These are phyloP conservation scores for Lepidonotus clava DNA, from an alignment of 2,888 invertebrate genomes.

Conservation along the genomic window DNA sequence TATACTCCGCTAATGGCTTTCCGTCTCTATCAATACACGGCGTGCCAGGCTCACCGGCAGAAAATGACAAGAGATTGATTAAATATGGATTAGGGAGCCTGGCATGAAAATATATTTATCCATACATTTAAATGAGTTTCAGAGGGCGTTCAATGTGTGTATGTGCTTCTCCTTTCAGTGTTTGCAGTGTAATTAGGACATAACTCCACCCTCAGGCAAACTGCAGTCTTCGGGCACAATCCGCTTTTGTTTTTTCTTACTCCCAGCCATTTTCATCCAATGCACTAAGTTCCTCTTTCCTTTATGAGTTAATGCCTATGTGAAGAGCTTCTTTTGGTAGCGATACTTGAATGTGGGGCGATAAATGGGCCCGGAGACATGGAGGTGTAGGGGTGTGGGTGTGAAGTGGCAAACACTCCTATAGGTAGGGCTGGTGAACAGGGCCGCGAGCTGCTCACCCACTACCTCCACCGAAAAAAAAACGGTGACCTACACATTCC, in stretches of 20 bases:
- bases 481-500: neutral
- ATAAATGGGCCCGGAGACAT: neutral
- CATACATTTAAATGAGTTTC: neutral
- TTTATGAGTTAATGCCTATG: slow-evolving; percentile 9
- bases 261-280: neutral
- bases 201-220: neutral
- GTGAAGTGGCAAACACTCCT: too few species aligned
- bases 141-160: too few species aligned
- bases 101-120: neutral
- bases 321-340: neutral
- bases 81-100: neutral
- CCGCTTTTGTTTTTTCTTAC: neutral
- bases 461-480: neutral
- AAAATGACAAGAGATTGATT: neutral
- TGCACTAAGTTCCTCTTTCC: neutral
- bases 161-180: too few species aligned
- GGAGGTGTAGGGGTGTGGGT: neutral
- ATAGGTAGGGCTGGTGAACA: too few species aligned
- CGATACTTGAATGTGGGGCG: neutral
- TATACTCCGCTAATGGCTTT: neutral
- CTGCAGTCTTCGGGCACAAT: neutral
- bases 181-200: too few species aligned
- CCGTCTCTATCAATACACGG: neutral
- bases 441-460: too few species aligned
- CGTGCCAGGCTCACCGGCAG: neutral